These are phyloP conservation scores for Halcyon smyrnensis DNA, from an alignment of 2,797 vertebrate species.

Conservation along the genomic window DNA sequence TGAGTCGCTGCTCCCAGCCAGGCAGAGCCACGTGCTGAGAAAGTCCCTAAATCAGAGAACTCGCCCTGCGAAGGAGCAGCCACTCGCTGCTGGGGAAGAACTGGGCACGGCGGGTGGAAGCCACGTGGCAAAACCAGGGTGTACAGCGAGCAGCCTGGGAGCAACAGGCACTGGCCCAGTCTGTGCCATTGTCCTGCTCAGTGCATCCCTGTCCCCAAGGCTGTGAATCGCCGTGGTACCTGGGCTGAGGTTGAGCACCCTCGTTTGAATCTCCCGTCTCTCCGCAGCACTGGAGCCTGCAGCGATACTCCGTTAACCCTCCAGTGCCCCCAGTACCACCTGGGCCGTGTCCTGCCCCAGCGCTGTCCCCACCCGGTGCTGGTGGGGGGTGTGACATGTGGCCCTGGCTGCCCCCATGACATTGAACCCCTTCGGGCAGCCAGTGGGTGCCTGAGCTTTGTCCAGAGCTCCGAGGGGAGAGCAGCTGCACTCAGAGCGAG, in stretches of 20 bases:
- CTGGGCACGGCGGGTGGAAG: fast-evolving
- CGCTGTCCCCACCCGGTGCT: neutral
- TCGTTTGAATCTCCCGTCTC: neutral
- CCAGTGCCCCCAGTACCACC: neutral
- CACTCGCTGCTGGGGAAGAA: fast-evolving
- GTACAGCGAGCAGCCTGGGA: no score
- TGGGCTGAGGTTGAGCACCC: neutral
- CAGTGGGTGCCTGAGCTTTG: neutral
- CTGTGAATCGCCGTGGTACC: fast-evolving
- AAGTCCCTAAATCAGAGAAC: neutral
- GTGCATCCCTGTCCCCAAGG: neutral
- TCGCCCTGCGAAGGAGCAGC: neutral
- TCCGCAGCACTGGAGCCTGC: neutral
- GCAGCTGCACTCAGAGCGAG: no score
- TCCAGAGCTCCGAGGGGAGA: neutral
- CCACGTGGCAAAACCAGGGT: fast-evolving
- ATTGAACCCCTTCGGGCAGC: neutral
- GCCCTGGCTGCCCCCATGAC: neutral
- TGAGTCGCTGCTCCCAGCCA: neutral
- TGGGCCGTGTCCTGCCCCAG: neutral
- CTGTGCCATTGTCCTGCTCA: neutral
- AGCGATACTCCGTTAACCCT: neutral
- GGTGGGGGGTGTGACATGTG: neutral
- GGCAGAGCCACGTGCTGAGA: neutral
- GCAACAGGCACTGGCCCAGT: no score